Base-by-base conservation (phyloP, 2,113 vertebrate genomes). In the Rhynchopsitta pachyrhyncha region DNA sequence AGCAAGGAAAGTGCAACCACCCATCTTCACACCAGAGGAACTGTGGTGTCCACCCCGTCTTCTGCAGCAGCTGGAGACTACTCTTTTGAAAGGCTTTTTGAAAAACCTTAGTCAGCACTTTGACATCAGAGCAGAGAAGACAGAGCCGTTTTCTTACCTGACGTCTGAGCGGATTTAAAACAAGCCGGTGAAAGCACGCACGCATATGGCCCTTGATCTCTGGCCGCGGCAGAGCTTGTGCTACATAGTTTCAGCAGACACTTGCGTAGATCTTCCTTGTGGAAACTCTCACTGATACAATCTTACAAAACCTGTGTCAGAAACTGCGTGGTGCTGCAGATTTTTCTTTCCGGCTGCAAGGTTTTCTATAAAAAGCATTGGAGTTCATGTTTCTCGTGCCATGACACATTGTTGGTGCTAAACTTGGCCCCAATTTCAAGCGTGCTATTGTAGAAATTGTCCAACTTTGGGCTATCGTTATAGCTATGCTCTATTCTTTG, bases 201-300 rank as follows among this genome's bases (percentile, higher is more conserved):
- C 8, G 7, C 0, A 0, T 47, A 25, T 8, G 41, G 10, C 20
- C 46, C 22, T 44, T 52, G 7, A 33, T 31, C 12, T 66, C 59
- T 57, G 35, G 12, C 27, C 1, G 3, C 10, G 7, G 7, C 24
- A 37, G 33, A 37, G 14, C 84, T 37, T 60, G 52, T 37, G 44
- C 18, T 19, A 1, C 0, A 4, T 10, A 24, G 31, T 63, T 85
- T 47, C 68, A 67, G 57, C 6, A 13, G 16, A 44, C 13, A 14
- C 37, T 18, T 52, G 10, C 8, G 2, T 9, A 70, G 41, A 76
- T 22, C 11, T 67, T 80, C 17, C 39, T 42, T 44, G 24, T 16
- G 20, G 49, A 88, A 70, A 24, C 11, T 67, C 50, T 59, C n/a
- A 35, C 14, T 19, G 27, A 12, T 23, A 75, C 7, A 69, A 25